Evolutionary conservation across 2,888 invertebrate genomes (phyloP).

Genomic region (Sisyra terminalis): DNA sequence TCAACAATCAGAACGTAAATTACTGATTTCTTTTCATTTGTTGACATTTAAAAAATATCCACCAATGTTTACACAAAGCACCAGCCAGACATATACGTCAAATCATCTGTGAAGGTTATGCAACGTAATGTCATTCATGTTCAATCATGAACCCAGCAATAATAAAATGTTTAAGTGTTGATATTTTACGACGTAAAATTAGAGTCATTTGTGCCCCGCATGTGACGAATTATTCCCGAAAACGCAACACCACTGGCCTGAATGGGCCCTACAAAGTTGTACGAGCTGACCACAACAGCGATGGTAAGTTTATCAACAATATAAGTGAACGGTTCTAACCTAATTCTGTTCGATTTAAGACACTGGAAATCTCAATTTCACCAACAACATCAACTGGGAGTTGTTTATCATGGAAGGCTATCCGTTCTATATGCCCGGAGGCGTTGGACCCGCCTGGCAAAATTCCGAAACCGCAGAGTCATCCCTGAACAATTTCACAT

Average conservation of each 20-base stretch:
- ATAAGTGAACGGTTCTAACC: not conserved
- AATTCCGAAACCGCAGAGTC: slow-evolving; percentile 35
- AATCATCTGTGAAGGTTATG: too few species aligned
- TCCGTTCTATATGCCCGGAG: slow-evolving; percentile 51
- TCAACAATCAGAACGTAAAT: too few species aligned
- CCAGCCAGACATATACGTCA: too few species aligned
- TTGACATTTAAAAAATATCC: too few species aligned
- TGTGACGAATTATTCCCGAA: slow-evolving; percentile 18
- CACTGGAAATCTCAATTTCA: slow-evolving; percentile 19
- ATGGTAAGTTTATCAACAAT: slow-evolving; percentile 15
- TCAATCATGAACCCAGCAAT: too few species aligned
- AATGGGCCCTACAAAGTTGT: slow-evolving; percentile 22
- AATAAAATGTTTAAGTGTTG: too few species aligned
- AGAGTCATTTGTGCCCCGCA: too few species aligned
- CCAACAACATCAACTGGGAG: slow-evolving; percentile 43
- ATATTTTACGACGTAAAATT: too few species aligned
- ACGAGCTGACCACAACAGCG: slow-evolving; percentile 18
- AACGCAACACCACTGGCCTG: slow-evolving; percentile 16
- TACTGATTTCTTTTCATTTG: too few species aligned
- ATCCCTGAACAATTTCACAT: not conserved
- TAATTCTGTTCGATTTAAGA: slow-evolving; percentile 15
- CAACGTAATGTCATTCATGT: too few species aligned
- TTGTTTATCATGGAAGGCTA: slow-evolving; percentile 44
- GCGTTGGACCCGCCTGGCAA: slow-evolving; percentile 51
- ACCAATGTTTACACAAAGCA: too few species aligned